Evolutionary conservation across 2,797 vertebrate genomes (phyloP).

Genomic region (Rhinichthys osculus): DNA sequence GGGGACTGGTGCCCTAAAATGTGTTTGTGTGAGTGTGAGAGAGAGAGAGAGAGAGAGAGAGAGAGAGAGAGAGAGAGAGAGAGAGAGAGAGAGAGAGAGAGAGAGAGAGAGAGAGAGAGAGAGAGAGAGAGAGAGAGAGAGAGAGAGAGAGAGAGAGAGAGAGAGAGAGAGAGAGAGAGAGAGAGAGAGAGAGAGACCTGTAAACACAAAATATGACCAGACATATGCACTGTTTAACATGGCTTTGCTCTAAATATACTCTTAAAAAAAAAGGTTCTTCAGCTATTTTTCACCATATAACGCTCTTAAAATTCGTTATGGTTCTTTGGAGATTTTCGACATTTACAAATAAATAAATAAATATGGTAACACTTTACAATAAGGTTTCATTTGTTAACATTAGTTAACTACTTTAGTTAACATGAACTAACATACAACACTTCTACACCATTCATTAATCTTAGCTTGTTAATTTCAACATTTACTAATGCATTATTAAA

Average conservation of each 20-base stretch:
- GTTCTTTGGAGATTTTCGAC: background rate
- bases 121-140: slow-evolving; percentile 5
- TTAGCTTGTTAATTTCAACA: too few species aligned
- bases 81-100: slow-evolving; percentile 12
- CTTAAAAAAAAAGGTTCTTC: too few species aligned
- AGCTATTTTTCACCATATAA: background rate
- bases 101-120: background rate
- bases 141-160: slow-evolving; percentile 19
- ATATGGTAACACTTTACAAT: too few species aligned
- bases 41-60: background rate
- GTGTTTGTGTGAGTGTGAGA: slow-evolving; percentile 33
- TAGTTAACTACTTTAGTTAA: too few species aligned
- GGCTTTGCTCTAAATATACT: background rate
- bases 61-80: slow-evolving; percentile 1
- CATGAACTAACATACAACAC: too few species aligned
- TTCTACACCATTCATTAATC: too few species aligned
- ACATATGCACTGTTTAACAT: background rate
- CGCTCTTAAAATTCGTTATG: too few species aligned
- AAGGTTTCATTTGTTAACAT: too few species aligned
- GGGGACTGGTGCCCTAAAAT: slow-evolving; percentile 62
- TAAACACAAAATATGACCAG: slow-evolving; percentile 14
- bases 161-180: too few species aligned
- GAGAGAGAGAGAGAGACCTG: slow-evolving; percentile 17
- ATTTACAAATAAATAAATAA: background rate
- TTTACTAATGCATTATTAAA: too few species aligned